Base-by-base conservation (phyloP, 2,113 vertebrate genomes). In the Caloenas nicobarica region DNA sequence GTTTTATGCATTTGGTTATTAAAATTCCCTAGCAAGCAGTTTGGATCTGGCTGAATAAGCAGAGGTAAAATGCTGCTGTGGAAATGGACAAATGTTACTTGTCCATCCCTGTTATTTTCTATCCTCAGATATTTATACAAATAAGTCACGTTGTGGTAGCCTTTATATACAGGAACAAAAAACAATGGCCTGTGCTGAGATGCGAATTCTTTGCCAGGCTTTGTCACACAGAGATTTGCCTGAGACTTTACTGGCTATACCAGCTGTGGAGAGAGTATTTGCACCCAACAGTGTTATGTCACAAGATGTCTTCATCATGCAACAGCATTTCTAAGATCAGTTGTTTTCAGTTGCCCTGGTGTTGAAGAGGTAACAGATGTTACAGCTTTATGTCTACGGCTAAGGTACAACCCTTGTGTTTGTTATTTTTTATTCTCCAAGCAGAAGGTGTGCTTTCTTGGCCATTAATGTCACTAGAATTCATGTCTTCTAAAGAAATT, bases 401-500 rank as follows among this genome's bases (percentile, higher is more conserved):
- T 91, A 54, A 91, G 65, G 29, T 72, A 54, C 26, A 77, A 29
- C 23, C 44, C 23, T 54, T 69, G 38, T 21, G 24, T 40, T 29
- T 64, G 28, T 82, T 89, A 29, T 28, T 85, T 88, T 65, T 68
- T 33, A 38, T 69, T 53, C 10, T 13, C 23, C 31, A 54, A 53
- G 31, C 17, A 84, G 73, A 89, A 73, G 26, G 29, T 14, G 9
- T 53, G 23, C 34, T 86, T 80, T 80, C 48, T 60, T 2, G 9
- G 68, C 15, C 48, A 33, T 42, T n/a, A 54, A 4, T 16, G 46
- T 73, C 60, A 33, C 36, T 61, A 34, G 64, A 60, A 84, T 48
- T 72, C 13, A 23, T 0, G 0, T 29, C 6, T 0, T 70, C 40
- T 57, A 34, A 65, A 82, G 64, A 78, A 91, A 58, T 44, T 23